Percentiles rank a stretch among this genome's conserved stretches.
phyloP scores from a whole-genome alignment of 2,888 invertebrate genomes.

The Cryptophagus acutangulus region DNA sequence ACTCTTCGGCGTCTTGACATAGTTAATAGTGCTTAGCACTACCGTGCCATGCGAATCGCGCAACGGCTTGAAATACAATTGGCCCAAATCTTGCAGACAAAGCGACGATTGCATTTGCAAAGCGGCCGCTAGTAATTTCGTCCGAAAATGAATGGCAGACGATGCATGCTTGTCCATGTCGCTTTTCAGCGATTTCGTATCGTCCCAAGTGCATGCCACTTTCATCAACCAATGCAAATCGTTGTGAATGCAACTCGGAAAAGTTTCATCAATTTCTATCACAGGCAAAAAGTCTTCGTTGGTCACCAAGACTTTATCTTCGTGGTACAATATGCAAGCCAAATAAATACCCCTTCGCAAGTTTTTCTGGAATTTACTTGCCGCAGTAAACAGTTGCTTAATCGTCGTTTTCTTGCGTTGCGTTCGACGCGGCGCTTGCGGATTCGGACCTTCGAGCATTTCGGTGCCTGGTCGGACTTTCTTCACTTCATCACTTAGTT shows the following conservation, averaged over 20 bases:
- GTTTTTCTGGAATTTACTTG: constrained; percentile 94
- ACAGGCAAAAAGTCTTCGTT: constrained; percentile 96
- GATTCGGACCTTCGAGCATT: constrained; percentile 60
- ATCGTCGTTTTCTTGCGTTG: constrained; percentile 85
- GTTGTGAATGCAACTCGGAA: constrained; percentile 82
- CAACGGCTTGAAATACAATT: constrained; percentile 87
- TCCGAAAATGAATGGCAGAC: constrained; percentile 85
- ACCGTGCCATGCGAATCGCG: constrained; percentile 85
- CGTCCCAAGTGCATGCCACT: constrained; percentile 95
- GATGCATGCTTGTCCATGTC: constrained; percentile 93
- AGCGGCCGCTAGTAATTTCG: constrained; percentile 87
- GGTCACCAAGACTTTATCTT: constrained; percentile 92
- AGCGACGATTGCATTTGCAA: constrained; percentile 88
- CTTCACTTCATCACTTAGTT: constrained; percentile 67
- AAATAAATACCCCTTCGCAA: constrained; percentile 88
- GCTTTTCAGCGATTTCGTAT: constrained; percentile 82
- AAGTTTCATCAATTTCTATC: constrained; percentile 94
- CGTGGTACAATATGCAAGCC: constrained; percentile 89
- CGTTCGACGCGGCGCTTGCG: constrained; percentile 59
- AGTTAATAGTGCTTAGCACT: constrained; percentile 82
- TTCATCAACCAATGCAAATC: constrained; percentile 96
- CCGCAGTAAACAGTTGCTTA: constrained; percentile 90
- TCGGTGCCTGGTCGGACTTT: constrained; percentile 56
- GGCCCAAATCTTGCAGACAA: constrained; percentile 90
- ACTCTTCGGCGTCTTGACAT: constrained; percentile 73